These are phyloP conservation scores for Cydia pomonella DNA, from an alignment of 1,140 invertebrate species.

Conservation along the genomic window DNA sequence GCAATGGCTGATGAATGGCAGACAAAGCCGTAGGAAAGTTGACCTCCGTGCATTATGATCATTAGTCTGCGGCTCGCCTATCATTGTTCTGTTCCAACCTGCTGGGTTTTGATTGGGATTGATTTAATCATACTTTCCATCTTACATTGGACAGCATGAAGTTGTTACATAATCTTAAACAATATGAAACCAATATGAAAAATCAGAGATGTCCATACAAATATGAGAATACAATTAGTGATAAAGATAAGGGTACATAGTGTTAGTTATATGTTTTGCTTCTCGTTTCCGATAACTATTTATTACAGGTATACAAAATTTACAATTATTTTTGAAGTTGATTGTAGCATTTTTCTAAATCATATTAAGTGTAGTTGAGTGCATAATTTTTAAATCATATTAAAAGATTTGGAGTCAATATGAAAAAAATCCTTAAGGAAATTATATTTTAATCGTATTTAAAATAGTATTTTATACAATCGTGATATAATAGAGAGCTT, in stretches of 20 bases:
- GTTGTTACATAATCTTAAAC: not conserved
- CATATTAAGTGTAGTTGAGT: too few species aligned
- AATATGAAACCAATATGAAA: not conserved
- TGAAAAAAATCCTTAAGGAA: too few species aligned
- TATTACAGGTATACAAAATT: too few species aligned
- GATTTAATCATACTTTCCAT: constrained; percentile 17
- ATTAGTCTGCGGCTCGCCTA: constrained; percentile 16
- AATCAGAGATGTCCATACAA: not conserved
- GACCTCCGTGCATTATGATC: constrained; percentile 18
- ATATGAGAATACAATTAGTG: not conserved
- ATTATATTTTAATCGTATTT: too few species aligned
- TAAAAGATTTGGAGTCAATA: too few species aligned
- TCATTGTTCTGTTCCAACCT: constrained; percentile 10
- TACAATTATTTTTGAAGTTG: too few species aligned
- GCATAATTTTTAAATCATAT: too few species aligned
- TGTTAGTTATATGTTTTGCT: too few species aligned
- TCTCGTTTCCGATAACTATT: too few species aligned
- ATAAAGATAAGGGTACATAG: not conserved
- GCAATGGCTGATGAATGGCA: constrained; percentile 11
- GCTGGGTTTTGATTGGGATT: constrained; percentile 16
- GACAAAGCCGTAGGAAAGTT: constrained; percentile 10
- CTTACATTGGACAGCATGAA: not conserved
- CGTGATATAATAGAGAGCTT: too few species aligned
- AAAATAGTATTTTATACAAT: too few species aligned
- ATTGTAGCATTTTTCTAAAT: not conserved